phyloP scores from a whole-genome alignment of 2,797 vertebrate genomes.

The Dermochelys coriacea region DNA sequence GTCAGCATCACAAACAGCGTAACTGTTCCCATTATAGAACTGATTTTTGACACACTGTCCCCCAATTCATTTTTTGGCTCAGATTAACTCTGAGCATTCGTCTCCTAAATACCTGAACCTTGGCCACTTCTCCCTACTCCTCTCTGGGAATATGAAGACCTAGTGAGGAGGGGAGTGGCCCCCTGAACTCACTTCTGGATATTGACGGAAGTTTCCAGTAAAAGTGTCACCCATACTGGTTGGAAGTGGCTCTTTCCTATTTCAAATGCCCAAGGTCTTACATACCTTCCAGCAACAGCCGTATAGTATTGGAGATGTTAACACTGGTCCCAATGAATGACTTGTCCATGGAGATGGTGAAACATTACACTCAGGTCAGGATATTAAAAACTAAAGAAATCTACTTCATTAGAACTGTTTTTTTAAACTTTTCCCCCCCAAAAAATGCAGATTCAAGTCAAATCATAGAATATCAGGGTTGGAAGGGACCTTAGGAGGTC shows the following conservation, averaged over 20 bases:
- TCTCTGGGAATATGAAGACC: background rate
- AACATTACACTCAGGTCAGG: background rate
- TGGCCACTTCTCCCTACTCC: background rate
- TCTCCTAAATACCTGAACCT: background rate
- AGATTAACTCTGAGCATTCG: background rate
- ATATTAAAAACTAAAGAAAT: background rate
- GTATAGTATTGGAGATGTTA: background rate
- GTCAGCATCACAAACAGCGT: background rate
- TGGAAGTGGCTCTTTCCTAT: background rate
- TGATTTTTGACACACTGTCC: background rate
- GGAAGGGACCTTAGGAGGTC: too few relatives aligned
- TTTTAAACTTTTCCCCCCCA: background rate
- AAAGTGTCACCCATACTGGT: background rate
- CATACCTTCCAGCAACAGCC: background rate
- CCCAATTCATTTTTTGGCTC: background rate
- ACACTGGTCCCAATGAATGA: background rate
- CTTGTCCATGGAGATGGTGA: background rate
- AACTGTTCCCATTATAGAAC: background rate
- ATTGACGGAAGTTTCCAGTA: background rate
- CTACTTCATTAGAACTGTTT: background rate
- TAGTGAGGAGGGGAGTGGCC: background rate
- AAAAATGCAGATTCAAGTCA: background rate
- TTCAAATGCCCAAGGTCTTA: background rate
- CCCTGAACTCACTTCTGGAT: too few relatives aligned
- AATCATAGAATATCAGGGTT: too few relatives aligned